phyloP scores from a whole-genome alignment of 1,140 invertebrate species.

The Augochlora pura region DNA sequence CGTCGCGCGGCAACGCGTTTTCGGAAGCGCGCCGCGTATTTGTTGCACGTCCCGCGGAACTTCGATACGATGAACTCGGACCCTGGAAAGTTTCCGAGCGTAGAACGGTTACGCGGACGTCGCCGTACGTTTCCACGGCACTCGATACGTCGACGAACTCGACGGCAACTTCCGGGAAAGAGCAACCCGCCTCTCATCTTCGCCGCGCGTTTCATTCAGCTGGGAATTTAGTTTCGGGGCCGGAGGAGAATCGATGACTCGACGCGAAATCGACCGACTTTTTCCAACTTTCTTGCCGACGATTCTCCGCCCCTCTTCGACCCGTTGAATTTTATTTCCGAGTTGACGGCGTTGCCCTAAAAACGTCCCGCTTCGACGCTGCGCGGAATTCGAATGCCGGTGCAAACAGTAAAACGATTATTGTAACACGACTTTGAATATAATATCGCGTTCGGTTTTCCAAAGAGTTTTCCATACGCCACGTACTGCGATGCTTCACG shows the following conservation, averaged over 20 bases:
- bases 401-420: too few relatives aligned
- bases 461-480: too few relatives aligned
- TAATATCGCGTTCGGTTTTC: too few relatives aligned
- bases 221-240: not conserved
- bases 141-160: conserved; percentile 53
- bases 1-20: not conserved
- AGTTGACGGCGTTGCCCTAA: too few relatives aligned
- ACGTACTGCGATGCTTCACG: too few relatives aligned
- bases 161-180: conserved; percentile 32
- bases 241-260: conserved; percentile 9
- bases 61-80: conserved; percentile 59
- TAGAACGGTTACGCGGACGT: conserved; percentile 38
- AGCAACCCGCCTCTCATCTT: conserved; percentile 21
- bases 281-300: not conserved
- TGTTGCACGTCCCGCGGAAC: conserved; percentile 55
- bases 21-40: conserved; percentile 34
- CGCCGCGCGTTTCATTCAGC: conserved; percentile 21
- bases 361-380: too few relatives aligned
- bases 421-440: too few relatives aligned
- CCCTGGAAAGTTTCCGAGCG: conserved; percentile 42
- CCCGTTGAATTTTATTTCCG: too few relatives aligned
- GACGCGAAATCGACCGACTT: conserved; percentile 10
- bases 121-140: conserved; percentile 44
- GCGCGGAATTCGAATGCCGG: too few relatives aligned
- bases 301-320: too few relatives aligned